These are phyloP conservation scores for Scomber scombrus DNA, from an alignment of 2,113 vertebrate species.

Conservation along the genomic window DNA sequence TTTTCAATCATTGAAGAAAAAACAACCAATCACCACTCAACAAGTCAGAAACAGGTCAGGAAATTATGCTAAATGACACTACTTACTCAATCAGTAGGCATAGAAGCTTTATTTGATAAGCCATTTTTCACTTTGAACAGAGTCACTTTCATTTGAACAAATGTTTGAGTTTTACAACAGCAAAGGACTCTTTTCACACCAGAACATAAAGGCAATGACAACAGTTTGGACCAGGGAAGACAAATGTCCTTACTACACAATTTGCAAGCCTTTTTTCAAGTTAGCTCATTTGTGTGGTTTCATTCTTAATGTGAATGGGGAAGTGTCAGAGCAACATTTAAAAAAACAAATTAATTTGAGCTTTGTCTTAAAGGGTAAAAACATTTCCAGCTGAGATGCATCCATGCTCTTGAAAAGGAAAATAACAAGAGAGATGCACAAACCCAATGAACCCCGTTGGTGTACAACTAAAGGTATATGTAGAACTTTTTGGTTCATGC, in stretches of 20 bases:
- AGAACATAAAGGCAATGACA: slow-evolving; percentile 72
- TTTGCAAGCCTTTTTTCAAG: slow-evolving; percentile 56
- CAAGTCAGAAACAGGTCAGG: slow-evolving; percentile 15
- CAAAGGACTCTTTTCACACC: slow-evolving; percentile 72
- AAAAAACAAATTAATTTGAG: slow-evolving; percentile 33
- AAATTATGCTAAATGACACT: slow-evolving; percentile 32
- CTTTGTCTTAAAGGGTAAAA: slow-evolving; percentile 56
- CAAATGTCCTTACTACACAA: slow-evolving; percentile 66
- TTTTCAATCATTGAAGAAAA: slow-evolving; percentile 16
- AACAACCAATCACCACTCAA: slow-evolving; percentile 19
- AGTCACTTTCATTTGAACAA: slow-evolving; percentile 68
- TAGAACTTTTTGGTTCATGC: slow-evolving; percentile 55
- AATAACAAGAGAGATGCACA: slow-evolving; percentile 16
- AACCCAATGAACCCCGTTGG: slow-evolving; percentile 9
- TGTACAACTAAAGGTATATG: slow-evolving; percentile 5
- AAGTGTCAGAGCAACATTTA: slow-evolving; percentile 41
- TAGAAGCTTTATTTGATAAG: slow-evolving; percentile 79
- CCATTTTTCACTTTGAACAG: slow-evolving; percentile 77
- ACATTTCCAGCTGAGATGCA: slow-evolving; percentile 48
- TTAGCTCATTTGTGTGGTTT: slow-evolving; percentile 43
- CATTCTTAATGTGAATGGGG: slow-evolving; percentile 28
- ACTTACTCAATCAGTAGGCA: slow-evolving; percentile 43
- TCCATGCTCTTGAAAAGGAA: slow-evolving; percentile 39
- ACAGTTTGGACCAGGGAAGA: slow-evolving; percentile 67
- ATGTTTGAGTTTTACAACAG: slow-evolving; percentile 75